A percentile compares a stretch with the other conserved stretches of the same genome.
These are phyloP conservation scores for Manduca sexta DNA, from an alignment of 1,140 invertebrate species.

Conservation along the genomic window DNA sequence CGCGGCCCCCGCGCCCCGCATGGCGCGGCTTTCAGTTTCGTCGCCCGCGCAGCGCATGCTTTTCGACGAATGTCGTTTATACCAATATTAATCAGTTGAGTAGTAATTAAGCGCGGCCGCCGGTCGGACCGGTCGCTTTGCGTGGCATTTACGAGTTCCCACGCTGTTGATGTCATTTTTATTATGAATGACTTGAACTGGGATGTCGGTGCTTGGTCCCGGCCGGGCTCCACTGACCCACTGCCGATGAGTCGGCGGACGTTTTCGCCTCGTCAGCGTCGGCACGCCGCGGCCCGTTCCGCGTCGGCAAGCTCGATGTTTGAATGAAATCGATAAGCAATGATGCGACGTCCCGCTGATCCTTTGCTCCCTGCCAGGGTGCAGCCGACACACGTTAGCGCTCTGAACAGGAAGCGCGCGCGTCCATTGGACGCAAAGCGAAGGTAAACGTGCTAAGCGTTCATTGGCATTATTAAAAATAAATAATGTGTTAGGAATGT, in stretches of 20 bases:
- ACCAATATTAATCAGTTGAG: conserved; percentile 47
- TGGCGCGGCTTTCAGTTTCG: no score
- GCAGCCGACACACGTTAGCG: conserved; percentile 6
- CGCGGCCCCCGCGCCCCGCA: no score
- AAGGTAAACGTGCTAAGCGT: conserved; percentile 52
- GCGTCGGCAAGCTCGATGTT: conserved; percentile 1
- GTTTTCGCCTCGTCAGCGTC: conserved; percentile 50
- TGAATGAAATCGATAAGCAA: conserved; percentile 22
- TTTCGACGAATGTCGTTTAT: conserved; percentile 42
- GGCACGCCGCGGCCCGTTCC: conserved; percentile 2
- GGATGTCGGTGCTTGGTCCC: conserved; percentile 29
- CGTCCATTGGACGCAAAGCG: conserved; percentile 29
- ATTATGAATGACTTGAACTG: conserved; percentile 51
- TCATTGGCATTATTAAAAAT: conserved; percentile 64
- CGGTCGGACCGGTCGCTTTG: conserved; percentile 45
- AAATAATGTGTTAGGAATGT: conserved; percentile 61
- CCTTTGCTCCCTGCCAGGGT: no score
- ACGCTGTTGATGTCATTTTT: conserved; percentile 67
- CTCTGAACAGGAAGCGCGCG: conserved; percentile 30
- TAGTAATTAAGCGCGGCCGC: conserved; percentile 57
- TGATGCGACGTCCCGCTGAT: neutral
- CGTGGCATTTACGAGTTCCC: conserved; percentile 60
- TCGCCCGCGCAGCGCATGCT: conserved; percentile 2
- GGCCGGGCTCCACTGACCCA: conserved; percentile 49
- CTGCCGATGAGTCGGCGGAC: conserved; percentile 39